Percentiles rank a stretch among this genome's conserved stretches.
Evolutionary conservation across 1,140 invertebrate species (phyloP).

Genomic region (Caenorhabditis tropicalis): DNA sequence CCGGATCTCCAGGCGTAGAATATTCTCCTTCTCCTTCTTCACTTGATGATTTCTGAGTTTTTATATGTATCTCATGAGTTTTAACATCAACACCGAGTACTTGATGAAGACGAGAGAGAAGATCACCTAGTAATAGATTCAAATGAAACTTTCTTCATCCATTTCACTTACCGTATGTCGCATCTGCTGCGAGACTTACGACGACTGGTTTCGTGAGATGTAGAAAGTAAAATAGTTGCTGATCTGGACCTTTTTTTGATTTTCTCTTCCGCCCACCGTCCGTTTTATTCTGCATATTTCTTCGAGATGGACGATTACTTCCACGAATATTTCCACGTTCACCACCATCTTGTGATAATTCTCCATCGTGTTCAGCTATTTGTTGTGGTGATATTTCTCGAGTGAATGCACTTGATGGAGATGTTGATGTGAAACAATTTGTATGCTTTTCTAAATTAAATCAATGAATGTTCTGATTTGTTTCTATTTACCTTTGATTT

Average conservation of each 20-base stretch:
- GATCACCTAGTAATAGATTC: neutral
- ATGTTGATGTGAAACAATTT: neutral
- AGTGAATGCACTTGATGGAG: neutral
- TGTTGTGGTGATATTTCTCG: neutral
- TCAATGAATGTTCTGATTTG: neutral
- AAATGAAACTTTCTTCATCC: neutral
- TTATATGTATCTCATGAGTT: neutral
- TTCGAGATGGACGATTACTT: neutral
- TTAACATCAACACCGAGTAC: neutral
- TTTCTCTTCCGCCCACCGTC: neutral
- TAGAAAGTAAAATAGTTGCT: neutral
- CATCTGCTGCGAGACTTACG: neutral
- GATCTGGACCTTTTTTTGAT: neutral
- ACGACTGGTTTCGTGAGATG: neutral
- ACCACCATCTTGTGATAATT: neutral
- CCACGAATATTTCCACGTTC: constrained; percentile 9
- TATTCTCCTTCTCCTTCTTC: neutral
- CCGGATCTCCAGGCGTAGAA: neutral
- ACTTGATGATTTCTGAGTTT: constrained; percentile 28
- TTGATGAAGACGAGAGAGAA: neutral
- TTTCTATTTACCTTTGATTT: neutral
- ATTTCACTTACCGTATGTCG: neutral
- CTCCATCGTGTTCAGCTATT: constrained; percentile 17
- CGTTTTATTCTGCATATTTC: neutral
- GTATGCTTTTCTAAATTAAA: neutral